Percentiles rank a stretch among this genome's conserved stretches.
Evolutionary conservation across 2,797 vertebrate species (phyloP).

Genomic region (Poecilia wingei): DNA sequence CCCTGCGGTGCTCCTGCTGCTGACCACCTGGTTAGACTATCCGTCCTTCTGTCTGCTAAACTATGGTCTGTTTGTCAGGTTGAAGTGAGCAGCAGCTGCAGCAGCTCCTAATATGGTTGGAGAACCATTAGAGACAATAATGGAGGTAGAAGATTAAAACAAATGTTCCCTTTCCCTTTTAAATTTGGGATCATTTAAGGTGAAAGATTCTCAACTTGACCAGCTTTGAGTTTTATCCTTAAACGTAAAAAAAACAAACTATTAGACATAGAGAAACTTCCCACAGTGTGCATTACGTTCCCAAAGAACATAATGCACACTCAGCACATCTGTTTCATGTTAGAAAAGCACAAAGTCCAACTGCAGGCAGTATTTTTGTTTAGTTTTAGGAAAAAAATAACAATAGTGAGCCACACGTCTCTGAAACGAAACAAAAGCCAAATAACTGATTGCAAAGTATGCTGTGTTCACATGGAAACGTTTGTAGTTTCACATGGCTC

Average conservation of each 20-base stretch:
- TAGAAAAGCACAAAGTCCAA: background rate
- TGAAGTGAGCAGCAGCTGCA: background rate
- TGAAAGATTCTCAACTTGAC: background rate
- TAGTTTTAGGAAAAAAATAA: background rate
- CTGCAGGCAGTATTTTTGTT: background rate
- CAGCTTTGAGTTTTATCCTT: background rate
- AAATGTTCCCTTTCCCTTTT: too few species aligned
- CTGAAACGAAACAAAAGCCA: slow-evolving; percentile 2
- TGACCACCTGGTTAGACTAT: too few species aligned
- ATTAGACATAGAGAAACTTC: background rate
- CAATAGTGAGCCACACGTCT: background rate
- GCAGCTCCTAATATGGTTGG: background rate
- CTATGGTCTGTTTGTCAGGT: too few species aligned
- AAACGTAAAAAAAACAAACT: background rate
- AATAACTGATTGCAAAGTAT: background rate
- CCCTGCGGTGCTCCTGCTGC: too few species aligned
- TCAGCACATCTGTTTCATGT: background rate
- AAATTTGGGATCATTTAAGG: background rate
- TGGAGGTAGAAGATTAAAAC: too few species aligned
- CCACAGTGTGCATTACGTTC: too few species aligned
- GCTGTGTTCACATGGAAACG: background rate
- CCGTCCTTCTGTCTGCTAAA: too few species aligned
- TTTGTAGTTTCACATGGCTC: background rate
- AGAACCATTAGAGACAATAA: too few species aligned
- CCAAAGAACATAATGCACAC: background rate